phyloP scores from a whole-genome alignment of 2,888 invertebrate species.

The Cephus pygmeus region DNA sequence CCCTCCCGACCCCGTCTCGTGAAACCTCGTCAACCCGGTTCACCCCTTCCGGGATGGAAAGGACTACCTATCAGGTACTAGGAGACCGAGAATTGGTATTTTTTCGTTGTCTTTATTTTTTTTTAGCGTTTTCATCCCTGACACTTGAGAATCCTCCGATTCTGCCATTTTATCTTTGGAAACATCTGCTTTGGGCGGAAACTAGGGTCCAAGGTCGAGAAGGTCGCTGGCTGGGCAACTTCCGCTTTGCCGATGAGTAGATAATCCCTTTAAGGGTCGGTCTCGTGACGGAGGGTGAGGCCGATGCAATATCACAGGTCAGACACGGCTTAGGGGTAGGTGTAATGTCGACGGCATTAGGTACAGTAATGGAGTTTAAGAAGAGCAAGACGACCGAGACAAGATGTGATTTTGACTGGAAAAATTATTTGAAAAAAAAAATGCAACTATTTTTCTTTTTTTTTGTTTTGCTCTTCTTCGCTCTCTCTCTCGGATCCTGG shows the following conservation, averaged over 20 bases:
- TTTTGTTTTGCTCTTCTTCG: slow-evolving; percentile 10
- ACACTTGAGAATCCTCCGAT: not conserved
- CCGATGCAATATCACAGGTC: not conserved
- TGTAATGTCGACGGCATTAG: not conserved
- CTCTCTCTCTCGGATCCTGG: not conserved
- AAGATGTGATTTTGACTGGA: not conserved
- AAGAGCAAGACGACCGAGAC: not conserved
- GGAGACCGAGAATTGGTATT: not conserved
- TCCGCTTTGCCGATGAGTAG: not conserved
- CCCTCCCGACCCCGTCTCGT: not conserved
- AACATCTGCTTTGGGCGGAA: not conserved
- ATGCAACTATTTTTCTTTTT: slow-evolving; percentile 14
- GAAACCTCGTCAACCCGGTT: too few species aligned
- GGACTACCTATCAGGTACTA: not conserved
- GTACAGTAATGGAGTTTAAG: not conserved
- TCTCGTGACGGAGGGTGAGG: not conserved
- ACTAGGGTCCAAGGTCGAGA: not conserved
- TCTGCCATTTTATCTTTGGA: not conserved
- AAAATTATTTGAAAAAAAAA: not conserved
- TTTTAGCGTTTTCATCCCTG: not conserved
- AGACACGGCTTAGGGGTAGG: not conserved
- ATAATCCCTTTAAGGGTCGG: not conserved
- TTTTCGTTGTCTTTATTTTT: not conserved
- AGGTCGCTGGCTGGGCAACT: not conserved
- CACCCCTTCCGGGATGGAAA: too few species aligned